A percentile compares a stretch with the other conserved stretches of the same genome.
Evolutionary conservation across 1,140 invertebrate genomes (phyloP).

Genomic region (Geopemphigus sp.): DNA sequence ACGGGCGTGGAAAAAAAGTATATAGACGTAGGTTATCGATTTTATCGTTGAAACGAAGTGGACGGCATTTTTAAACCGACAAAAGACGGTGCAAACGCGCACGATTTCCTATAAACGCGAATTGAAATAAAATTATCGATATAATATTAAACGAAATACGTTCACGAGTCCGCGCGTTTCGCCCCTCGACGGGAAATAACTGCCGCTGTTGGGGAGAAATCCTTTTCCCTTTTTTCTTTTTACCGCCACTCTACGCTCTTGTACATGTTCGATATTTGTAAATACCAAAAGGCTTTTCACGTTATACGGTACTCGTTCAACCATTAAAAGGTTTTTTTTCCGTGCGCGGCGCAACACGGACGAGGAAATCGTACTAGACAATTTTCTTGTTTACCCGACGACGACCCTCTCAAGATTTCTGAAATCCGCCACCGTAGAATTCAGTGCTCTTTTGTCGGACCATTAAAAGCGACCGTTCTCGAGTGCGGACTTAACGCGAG

Average conservation of each 20-base stretch:
- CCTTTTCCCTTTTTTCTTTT: not conserved
- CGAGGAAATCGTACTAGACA: constrained; percentile 15
- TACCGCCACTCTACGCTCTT: constrained; percentile 8
- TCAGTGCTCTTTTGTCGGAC: too few species aligned
- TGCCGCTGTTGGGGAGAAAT: not conserved
- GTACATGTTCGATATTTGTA: not conserved
- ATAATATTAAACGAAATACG: constrained; percentile 8
- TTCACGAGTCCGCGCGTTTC: not conserved
- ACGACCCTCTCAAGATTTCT: constrained; percentile 32
- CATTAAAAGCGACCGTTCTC: not conserved
- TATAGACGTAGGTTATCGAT: not conserved
- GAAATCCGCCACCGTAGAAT: not conserved
- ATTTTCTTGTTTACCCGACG: constrained; percentile 6
- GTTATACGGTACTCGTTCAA: constrained; percentile 3
- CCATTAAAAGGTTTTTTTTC: constrained; percentile 19
- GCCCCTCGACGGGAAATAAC: not conserved
- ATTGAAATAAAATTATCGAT: constrained; percentile 2
- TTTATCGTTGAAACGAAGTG: not conserved
- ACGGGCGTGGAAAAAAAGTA: too few species aligned
- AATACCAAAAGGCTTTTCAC: constrained; percentile 28
- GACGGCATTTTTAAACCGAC: not conserved
- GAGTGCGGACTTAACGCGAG: not conserved
- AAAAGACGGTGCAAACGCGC: not conserved
- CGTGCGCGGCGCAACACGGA: too few species aligned
- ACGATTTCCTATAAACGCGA: not conserved